phyloP scores from a whole-genome alignment of 1,140 invertebrate genomes.

The Microplitis demolitor region DNA sequence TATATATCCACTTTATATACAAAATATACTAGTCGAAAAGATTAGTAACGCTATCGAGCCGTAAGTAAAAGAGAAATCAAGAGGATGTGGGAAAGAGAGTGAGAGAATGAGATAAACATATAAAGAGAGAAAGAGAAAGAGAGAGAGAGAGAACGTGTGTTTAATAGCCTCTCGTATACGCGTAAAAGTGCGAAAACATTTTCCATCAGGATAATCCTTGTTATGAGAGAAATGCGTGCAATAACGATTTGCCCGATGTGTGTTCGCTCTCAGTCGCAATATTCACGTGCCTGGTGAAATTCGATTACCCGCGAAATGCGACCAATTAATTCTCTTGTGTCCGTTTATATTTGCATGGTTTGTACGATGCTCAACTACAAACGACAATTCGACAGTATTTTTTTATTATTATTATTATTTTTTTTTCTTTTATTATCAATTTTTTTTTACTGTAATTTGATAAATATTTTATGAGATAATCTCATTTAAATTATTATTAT shows the following conservation, averaged over 20 bases:
- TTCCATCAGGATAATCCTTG: slow-evolving; percentile 20
- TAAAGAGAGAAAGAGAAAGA: neutral
- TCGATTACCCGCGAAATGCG: slow-evolving; percentile 18
- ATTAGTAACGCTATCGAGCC: slow-evolving; percentile 27
- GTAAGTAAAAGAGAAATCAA: neutral
- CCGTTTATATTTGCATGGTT: neutral
- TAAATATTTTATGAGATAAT: no score
- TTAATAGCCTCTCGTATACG: neutral
- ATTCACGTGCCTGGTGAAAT: slow-evolving; percentile 15
- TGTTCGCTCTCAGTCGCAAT: neutral
- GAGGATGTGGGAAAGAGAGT: slow-evolving; percentile 8
- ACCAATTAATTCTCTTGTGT: slow-evolving; percentile 19
- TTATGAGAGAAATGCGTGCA: slow-evolving; percentile 8
- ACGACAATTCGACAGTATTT: neutral
- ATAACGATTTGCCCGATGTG: slow-evolving; percentile 18
- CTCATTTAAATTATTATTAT: no score
- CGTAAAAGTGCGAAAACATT: slow-evolving; percentile 6
- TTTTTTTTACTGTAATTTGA: no score
- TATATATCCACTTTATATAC: no score
- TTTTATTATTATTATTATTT: neutral
- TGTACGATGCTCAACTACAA: no score
- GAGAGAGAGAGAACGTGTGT: neutral
- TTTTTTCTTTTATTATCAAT: neutral
- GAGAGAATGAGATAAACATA: neutral
- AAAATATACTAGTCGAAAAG: neutral